These are phyloP conservation scores for Neodiprion pinetum DNA, from an alignment of 1,140 invertebrate species.

Conservation along the genomic window DNA sequence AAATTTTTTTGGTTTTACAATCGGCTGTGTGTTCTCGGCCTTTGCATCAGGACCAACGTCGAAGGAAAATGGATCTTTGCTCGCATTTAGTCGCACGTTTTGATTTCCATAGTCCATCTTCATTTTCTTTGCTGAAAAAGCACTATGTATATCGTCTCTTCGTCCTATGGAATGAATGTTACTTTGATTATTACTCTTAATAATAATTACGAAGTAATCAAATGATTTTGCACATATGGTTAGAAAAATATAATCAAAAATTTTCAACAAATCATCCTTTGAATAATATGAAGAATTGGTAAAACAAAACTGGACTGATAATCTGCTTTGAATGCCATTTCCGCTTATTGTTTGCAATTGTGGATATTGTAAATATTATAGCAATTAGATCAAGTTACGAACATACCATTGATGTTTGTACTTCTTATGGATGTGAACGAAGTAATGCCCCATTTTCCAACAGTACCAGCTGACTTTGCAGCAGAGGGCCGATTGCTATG, in stretches of 20 bases:
- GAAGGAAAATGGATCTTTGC: conserved; percentile 58
- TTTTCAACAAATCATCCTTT: too few relatives aligned
- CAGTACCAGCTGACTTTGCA: conserved; percentile 85
- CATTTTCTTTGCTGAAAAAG: conserved; percentile 45
- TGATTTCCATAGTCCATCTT: conserved; percentile 59
- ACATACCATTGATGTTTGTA: conserved; percentile 72
- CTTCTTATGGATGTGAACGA: conserved; percentile 90
- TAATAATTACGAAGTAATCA: too few relatives aligned
- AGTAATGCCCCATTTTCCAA: conserved; percentile 93
- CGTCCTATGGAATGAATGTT: conserved; percentile 41
- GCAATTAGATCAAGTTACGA: too few relatives aligned
- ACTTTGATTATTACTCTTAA: too few relatives aligned
- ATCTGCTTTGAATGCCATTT: too few relatives aligned
- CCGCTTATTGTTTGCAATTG: too few relatives aligned
- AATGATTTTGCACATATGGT: too few relatives aligned
- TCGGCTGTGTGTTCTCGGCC: conserved; percentile 36
- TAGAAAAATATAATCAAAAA: too few relatives aligned
- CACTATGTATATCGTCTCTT: conserved; percentile 47
- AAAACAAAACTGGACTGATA: too few relatives aligned
- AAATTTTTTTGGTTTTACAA: conserved; percentile 83
- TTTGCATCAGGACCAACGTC: conserved; percentile 53
- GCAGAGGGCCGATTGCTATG: conserved; percentile 88
- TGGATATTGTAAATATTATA: too few relatives aligned
- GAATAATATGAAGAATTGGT: too few relatives aligned
- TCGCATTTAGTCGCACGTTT: conserved; percentile 45